These are phyloP conservation scores for Meghimatium bilineatum DNA, from an alignment of 2,888 invertebrate species.

Conservation along the genomic window DNA sequence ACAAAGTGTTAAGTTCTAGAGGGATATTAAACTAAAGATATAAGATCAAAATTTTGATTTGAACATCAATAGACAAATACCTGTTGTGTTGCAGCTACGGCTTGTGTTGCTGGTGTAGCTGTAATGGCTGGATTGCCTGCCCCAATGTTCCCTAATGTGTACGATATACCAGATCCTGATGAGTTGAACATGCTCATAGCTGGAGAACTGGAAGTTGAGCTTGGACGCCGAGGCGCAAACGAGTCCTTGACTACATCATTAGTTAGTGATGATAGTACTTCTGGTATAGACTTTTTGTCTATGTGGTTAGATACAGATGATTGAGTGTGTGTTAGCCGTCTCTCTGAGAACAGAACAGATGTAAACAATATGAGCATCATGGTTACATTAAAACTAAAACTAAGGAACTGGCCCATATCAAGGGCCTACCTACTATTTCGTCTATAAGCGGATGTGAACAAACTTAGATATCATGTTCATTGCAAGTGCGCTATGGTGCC, in stretches of 20 bases:
- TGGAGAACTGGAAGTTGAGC: slow-evolving; percentile 69
- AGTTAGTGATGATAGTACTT: slow-evolving; percentile 73
- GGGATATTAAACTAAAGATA: too few relatives aligned
- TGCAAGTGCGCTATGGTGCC: too few relatives aligned
- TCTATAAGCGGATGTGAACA: too few relatives aligned
- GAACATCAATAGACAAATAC: slow-evolving; percentile 54
- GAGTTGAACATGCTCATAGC: slow-evolving; percentile 71
- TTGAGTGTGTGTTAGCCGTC: slow-evolving; percentile 58
- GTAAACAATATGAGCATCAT: too few relatives aligned
- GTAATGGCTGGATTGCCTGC: slow-evolving; percentile 89
- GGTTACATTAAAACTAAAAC: too few relatives aligned
- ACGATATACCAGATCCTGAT: slow-evolving; percentile 70
- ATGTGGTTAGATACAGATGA: slow-evolving; percentile 60
- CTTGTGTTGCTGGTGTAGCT: slow-evolving; percentile 92
- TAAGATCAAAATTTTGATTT: too few relatives aligned
- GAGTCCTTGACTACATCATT: slow-evolving; percentile 73
- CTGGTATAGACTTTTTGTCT: slow-evolving; percentile 71
- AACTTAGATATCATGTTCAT: too few relatives aligned
- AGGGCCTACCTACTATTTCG: too few relatives aligned
- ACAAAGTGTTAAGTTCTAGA: too few relatives aligned
- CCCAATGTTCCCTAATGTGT: slow-evolving; percentile 83
- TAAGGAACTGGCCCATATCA: too few relatives aligned
- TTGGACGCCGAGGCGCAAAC: slow-evolving; percentile 53
- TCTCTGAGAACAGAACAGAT: slow-evolving; percentile 56
- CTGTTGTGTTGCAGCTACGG: slow-evolving; percentile 94